phyloP scores from a whole-genome alignment of 92 coral and sea anemone genomes.

The Zoanthus gigantus region DNA sequence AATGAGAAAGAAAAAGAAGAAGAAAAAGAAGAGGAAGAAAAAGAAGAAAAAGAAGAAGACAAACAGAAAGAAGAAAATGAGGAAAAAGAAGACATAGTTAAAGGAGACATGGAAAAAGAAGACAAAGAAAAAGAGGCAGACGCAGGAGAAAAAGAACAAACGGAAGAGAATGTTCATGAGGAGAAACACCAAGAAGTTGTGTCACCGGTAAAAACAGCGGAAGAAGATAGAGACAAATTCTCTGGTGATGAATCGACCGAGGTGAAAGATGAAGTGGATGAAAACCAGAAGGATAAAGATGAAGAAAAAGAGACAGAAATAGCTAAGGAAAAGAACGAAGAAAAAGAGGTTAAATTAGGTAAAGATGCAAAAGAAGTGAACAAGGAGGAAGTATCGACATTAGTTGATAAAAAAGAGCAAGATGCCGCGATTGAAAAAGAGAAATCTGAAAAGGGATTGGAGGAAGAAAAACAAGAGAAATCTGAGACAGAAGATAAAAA shows the following conservation, averaged over 20 bases:
- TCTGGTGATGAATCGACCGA: slow-evolving; percentile 11
- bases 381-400: background rate
- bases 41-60: slow-evolving; percentile 17
- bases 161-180: slow-evolving; percentile 20
- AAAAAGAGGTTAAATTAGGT: slow-evolving; percentile 19
- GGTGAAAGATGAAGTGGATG: slow-evolving; percentile 38
- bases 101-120: slow-evolving; percentile 26
- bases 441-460: slow-evolving; percentile 5
- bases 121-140: slow-evolving; percentile 27
- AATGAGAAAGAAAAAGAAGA: slow-evolving; percentile 35
- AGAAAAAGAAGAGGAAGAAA: slow-evolving; percentile 21
- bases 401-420: slow-evolving; percentile 28
- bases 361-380: slow-evolving; percentile 25
- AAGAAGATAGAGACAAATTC: slow-evolving; percentile 11
- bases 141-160: background rate
- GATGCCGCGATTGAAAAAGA: slow-evolving; percentile 1
- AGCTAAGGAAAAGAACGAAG: slow-evolving; percentile 1
- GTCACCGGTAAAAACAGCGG: background rate
- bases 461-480: slow-evolving; percentile 10
- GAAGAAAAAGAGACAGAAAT: slow-evolving; percentile 39
- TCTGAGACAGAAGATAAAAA: slow-evolving; percentile 23
- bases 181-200: background rate
- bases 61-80: slow-evolving; percentile 7
- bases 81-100: slow-evolving; percentile 1
- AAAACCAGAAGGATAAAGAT: slow-evolving; percentile 36